Conservation (phyloP, 2,113 vertebrate genomes). For the Phrynocephalus versicolor region DNA sequence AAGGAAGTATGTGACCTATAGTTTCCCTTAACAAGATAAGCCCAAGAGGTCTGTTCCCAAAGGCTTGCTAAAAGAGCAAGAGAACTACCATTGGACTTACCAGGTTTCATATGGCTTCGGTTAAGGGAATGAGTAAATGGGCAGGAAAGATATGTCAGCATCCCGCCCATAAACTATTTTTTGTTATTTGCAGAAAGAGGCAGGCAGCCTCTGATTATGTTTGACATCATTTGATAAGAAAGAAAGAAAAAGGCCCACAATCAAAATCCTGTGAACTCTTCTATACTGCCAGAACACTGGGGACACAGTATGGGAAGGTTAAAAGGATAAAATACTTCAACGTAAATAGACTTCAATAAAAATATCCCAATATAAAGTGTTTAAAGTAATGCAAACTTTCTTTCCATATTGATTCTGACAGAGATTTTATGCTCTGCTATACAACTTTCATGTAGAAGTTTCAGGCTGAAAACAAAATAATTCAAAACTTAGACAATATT, state of each 20-base stretch:
- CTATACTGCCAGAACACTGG: neutral
- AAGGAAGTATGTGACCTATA: neutral
- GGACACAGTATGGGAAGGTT: neutral
- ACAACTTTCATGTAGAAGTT: neutral
- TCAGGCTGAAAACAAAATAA: neutral
- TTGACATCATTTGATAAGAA: neutral
- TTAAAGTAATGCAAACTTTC: neutral
- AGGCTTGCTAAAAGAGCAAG: neutral
- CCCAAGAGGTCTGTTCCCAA: neutral
- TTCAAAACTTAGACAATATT: neutral
- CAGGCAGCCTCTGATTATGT: neutral
- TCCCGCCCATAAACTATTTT: neutral
- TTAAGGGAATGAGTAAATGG: neutral
- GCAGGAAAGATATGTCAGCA: neutral
- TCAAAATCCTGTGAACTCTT: neutral
- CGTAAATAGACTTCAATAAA: neutral
- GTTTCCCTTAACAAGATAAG: conserved; percentile 14
- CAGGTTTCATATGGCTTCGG: neutral
- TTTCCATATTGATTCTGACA: neutral
- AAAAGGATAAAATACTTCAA: neutral
- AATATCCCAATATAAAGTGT: neutral
- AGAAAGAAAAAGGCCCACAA: neutral
- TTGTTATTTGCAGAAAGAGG: neutral
- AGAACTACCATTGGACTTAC: neutral
- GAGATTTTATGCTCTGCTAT: neutral